phyloP scores from a whole-genome alignment of 92 coral and sea anemone species.

The Zoanthus gigantus region DNA sequence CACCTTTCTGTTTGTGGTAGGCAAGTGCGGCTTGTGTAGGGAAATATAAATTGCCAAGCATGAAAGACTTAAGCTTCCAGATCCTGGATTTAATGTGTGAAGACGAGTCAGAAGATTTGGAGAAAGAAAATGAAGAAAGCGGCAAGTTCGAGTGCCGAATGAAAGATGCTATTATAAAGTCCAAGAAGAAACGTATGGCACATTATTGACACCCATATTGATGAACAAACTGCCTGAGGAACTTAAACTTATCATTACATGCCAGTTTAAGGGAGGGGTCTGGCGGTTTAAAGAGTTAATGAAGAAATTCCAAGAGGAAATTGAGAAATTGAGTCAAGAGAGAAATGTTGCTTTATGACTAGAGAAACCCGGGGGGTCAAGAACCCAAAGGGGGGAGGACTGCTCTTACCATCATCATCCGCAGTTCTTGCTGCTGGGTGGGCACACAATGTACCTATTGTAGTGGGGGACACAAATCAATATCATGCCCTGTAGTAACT shows the following conservation, averaged over 20 bases:
- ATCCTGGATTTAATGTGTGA: constrained; percentile 15
- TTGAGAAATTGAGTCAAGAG: constrained; percentile 51
- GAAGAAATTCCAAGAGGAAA: constrained; percentile 29
- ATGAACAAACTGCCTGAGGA: constrained; percentile 47
- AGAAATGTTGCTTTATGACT: constrained; percentile 17
- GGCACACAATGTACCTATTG: constrained; percentile 29
- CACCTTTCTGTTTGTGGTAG: no score
- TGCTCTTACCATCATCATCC: constrained; percentile 10
- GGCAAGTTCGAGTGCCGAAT: constrained; percentile 37
- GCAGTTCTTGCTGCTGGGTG: constrained; percentile 17
- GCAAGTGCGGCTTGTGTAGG: no score
- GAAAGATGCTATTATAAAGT: constrained; percentile 24
- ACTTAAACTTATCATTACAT: constrained; percentile 42
- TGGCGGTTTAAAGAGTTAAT: constrained; percentile 27
- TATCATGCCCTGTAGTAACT: constrained; percentile 34
- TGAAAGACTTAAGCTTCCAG: constrained; percentile 3
- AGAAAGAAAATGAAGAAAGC: constrained; percentile 23
- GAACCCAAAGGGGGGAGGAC: not conserved
- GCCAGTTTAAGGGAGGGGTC: constrained; percentile 31
- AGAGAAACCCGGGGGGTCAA: constrained; percentile 22
- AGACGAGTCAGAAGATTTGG: constrained; percentile 27
- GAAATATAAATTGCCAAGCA: constrained; percentile 8
- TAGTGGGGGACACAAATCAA: constrained; percentile 49
- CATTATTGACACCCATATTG: constrained; percentile 7
- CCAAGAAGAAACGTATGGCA: constrained; percentile 45